Percentiles rank a stretch among this genome's conserved stretches.
Conservation (phyloP, 2,888 invertebrate genomes). For the Heliconius cydno region DNA sequence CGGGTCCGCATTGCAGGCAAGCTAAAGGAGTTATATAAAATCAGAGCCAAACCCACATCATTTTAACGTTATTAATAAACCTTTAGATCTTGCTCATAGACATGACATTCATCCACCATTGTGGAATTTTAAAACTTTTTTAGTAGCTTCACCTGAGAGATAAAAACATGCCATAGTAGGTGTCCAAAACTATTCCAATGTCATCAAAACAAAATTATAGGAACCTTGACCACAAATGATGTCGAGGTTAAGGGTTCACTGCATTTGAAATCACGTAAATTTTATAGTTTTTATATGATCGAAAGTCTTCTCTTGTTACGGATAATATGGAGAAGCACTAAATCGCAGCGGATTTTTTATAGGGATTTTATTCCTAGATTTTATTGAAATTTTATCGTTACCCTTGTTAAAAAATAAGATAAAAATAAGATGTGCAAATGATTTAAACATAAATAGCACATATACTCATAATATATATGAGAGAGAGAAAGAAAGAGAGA, state of each 20-base stretch:
- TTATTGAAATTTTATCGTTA: background rate
- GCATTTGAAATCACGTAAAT: constrained; percentile 42
- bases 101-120: constrained; percentile 22
- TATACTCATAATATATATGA: too few relatives aligned
- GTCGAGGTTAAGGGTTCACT: constrained; percentile 71
- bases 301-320: constrained; percentile 46
- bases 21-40: constrained; percentile 69
- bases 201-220: constrained; percentile 57
- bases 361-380: background rate
- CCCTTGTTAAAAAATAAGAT: too few relatives aligned
- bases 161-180: background rate
- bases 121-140: constrained; percentile 51
- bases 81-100: constrained; percentile 19
- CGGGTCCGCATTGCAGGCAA: constrained; percentile 78
- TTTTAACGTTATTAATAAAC: constrained; percentile 21
- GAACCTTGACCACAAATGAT: constrained; percentile 66
- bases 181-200: constrained; percentile 55
- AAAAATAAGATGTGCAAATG: too few relatives aligned
- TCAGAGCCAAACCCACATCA: constrained; percentile 42
- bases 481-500: background rate
- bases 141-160: constrained; percentile 20
- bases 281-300: constrained; percentile 37
- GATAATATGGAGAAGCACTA: constrained; percentile 39
- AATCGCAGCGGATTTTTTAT: constrained; percentile 26
- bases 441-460: background rate